Conservation (phyloP, 1,140 invertebrate species). For the Rhynchophorus ferrugineus region DNA sequence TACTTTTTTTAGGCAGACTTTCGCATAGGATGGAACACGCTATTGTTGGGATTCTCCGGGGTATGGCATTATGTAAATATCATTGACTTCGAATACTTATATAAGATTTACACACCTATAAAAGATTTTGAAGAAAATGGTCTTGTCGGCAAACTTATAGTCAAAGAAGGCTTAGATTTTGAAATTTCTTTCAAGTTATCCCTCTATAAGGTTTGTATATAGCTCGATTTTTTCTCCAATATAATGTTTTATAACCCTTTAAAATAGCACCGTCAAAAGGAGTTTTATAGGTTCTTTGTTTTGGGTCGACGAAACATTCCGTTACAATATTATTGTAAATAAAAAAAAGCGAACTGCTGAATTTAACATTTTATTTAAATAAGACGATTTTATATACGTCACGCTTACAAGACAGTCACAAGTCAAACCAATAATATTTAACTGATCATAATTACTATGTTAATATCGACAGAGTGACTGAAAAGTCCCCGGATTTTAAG, state of each 20-base stretch:
- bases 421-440: too few relatives aligned
- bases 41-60: conserved; percentile 65
- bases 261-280: neutral
- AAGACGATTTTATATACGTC: too few relatives aligned
- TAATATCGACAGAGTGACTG: too few relatives aligned
- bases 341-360: too few relatives aligned
- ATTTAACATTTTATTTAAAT: too few relatives aligned
- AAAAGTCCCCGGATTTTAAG: too few relatives aligned
- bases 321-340: too few relatives aligned
- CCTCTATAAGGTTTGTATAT: conserved; percentile 51
- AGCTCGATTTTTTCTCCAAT: conserved; percentile 21
- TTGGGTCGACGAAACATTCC: too few relatives aligned
- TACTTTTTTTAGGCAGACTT: conserved; percentile 63
- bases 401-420: too few relatives aligned
- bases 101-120: conserved; percentile 66
- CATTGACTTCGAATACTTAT: conserved; percentile 67
- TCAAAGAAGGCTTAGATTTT: conserved; percentile 55
- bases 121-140: conserved; percentile 67
- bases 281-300: neutral
- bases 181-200: conserved; percentile 61
- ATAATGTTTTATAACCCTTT: neutral
- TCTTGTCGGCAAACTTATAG: conserved; percentile 59
- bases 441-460: too few relatives aligned
- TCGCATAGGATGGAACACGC: conserved; percentile 62
- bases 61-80: conserved; percentile 63